phyloP scores from a whole-genome alignment of 2,113 vertebrate species.

The Neogale vison region DNA sequence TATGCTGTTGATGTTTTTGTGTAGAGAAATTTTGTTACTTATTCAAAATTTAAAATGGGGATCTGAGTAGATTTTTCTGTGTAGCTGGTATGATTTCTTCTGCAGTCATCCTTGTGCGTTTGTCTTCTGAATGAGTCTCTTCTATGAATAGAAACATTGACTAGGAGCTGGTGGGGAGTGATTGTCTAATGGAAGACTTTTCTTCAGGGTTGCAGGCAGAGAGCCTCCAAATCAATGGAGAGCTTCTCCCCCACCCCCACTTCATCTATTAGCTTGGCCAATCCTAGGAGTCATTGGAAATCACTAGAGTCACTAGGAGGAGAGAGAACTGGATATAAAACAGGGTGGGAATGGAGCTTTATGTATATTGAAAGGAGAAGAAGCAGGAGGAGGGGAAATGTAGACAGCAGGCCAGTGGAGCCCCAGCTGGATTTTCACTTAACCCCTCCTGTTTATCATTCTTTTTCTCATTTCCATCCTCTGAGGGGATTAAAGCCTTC shows the following conservation, averaged over 20 bases:
- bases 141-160: background rate
- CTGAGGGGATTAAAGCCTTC: background rate
- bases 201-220: background rate
- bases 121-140: constrained; percentile 27
- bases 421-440: background rate
- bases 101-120: background rate
- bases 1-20: constrained; percentile 2
- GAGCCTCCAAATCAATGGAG: background rate
- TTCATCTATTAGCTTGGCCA: background rate
- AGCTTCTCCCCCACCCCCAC: background rate
- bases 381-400: background rate
- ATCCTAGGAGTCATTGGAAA: background rate
- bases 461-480: accelerated
- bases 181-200: background rate
- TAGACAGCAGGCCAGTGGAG: background rate
- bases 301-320: background rate
- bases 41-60: background rate
- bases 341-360: background rate
- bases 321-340: background rate
- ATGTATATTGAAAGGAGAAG: too few species aligned
- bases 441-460: background rate
- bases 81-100: background rate
- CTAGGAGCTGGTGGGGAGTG: background rate
- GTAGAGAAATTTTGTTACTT: background rate
- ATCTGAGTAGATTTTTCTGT: background rate